Base-by-base conservation (phyloP, 2,797 vertebrate genomes). In the Smutsia gigantea region DNA sequence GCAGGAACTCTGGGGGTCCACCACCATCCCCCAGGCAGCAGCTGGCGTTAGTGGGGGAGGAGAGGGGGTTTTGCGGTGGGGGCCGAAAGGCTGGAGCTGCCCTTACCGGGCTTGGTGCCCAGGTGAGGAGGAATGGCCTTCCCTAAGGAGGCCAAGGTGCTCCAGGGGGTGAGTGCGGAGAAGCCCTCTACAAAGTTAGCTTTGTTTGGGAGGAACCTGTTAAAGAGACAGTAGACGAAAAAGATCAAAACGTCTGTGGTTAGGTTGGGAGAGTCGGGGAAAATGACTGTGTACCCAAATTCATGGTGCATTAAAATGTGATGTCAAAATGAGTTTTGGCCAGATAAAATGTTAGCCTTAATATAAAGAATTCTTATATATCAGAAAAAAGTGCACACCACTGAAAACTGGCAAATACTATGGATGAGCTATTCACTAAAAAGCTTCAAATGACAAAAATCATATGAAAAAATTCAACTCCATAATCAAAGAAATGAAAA, bases 401-500 rank as follows among this genome's bases (percentile, higher is more conserved):
- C 15, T 37, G 85, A 72, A 87, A 72, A 63, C 46, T 15, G 23
- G 5, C 61, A 79, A 71, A 74, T 18, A 81, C 49, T 39, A 59
- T 34, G 6, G 25, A 77, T 15, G 21, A 27, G 15, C 59, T 53
- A 25, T 78, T 85, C 15, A 71, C 29, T 55, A 57, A 91, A 29
- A 13, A 88, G 53, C 34, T 86, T 82, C 72, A 77, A 59, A 46
- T 42, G 18, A 71, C 37, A 51, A 66, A 92, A 94, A 61, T 59
- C 72, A 25, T 17, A 13, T 27, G 17, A 53, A 55, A 87, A 94
- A 92, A 72, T 12, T 34, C 68, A 77, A n/a, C 66, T 29, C 92
- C 72, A 66, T 74, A 87, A 79, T 74, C 71, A 42, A 69, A 87
- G 59, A 92, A 85, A 92, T 66, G 10, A 85, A 85, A 91, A 86